Evolutionary conservation across 2,888 invertebrate genomes (phyloP), one percentile per base, ranked within the genome.

Genomic region (Leptopterna dolabrata): DNA sequence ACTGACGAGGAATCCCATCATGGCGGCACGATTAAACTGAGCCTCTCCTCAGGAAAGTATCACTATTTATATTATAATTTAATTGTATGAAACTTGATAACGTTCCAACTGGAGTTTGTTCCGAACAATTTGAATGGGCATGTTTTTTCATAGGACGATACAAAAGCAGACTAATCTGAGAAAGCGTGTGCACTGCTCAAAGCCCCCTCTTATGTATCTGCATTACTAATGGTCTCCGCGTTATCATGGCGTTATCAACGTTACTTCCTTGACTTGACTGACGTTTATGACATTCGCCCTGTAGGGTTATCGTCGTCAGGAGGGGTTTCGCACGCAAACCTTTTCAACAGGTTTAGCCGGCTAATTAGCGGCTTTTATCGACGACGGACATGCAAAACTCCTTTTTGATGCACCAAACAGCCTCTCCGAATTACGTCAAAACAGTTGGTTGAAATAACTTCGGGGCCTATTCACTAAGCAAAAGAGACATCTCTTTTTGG

Each of bases 111-210:
- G 63, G 63, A 63, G 24, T 63, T 63, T 24, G 63, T 63, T 63
- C 24, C 63, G 24, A 24, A 63, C 63, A 63, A 63, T 6, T 63
- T 63, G 63, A 63, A 63, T 63, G 24, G 63, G 63, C 63, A 24
- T 63, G 24, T 63, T 63, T 63, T 63, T 63, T 63, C 63, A 63
- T 24, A 63, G 63, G 63, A 63, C 63, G 63, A 63, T 63, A 63
- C 63, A 11, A 63, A 63, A 16, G 19, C 9, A 63, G 63, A 63
- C 63, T 63, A 63, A 63, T 63, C 63, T 63, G 63, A 63, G 63
- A 63, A 63, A 63, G 63, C 63, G 63, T n/a, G 51, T 63, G 63
- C 63, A n/a, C 24, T 11, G 63, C 63, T 19, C 63, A 63, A 24
- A 2, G 4, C 63, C 24, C 63, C 63, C 63, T 63, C 24, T 19